Conservation (phyloP, 2,113 vertebrate species). For the Toxotes jaculatrix region DNA sequence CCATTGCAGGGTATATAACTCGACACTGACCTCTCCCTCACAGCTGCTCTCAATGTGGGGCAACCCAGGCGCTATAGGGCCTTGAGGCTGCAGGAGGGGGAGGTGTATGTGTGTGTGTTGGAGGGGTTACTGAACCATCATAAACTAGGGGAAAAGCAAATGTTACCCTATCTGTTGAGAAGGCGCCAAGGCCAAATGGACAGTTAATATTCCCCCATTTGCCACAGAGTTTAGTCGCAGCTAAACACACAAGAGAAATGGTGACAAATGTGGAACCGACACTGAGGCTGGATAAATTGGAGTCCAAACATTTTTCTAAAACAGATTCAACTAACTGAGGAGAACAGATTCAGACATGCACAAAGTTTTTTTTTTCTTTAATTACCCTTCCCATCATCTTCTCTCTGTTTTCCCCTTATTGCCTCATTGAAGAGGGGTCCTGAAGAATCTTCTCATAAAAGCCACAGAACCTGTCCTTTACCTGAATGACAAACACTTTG, state of each 20-base stretch:
- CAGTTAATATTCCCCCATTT: conserved; percentile 76
- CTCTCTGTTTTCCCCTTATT: neutral
- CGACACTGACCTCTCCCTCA: conserved; percentile 60
- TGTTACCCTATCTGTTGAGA: conserved; percentile 56
- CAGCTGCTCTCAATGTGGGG: conserved; percentile 73
- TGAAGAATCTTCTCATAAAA: conserved; percentile 43
- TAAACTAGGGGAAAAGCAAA: conserved; percentile 72
- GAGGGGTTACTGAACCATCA: conserved; percentile 58
- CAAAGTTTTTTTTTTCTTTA: conserved; percentile 4
- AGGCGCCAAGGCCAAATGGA: conserved; percentile 78
- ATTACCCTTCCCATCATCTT: conserved; percentile 20
- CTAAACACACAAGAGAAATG: conserved; percentile 30
- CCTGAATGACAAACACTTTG: conserved; percentile 61
- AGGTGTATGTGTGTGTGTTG: conserved; percentile 36
- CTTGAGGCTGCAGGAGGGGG: conserved; percentile 40
- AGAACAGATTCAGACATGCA: neutral
- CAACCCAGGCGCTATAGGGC: conserved; percentile 41
- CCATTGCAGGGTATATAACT: conserved; percentile 42
- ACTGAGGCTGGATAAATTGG: neutral
- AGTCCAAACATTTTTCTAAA: neutral
- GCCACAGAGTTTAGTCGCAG: conserved; percentile 53
- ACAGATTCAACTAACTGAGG: neutral
- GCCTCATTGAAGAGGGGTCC: neutral
- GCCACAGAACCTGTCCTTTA: conserved; percentile 41
- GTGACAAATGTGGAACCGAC: conserved; percentile 36